These are phyloP conservation scores for Platycheirus albimanus DNA, from an alignment of 2,888 invertebrate species.

Conservation along the genomic window DNA sequence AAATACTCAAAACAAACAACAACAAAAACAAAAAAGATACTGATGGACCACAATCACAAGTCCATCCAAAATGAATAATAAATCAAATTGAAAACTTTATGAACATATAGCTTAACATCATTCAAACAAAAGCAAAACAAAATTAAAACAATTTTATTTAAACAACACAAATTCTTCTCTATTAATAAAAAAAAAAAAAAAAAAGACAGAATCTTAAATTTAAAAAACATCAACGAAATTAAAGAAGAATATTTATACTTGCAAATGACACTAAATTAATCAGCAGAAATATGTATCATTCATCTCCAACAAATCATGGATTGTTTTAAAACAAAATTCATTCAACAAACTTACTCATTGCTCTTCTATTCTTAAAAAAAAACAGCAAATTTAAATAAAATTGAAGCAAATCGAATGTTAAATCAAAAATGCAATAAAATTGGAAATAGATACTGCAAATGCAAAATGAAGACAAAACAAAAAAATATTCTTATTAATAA, in stretches of 20 bases:
- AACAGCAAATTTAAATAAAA: neutral
- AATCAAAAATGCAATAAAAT: constrained; percentile 27
- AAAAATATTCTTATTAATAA: constrained; percentile 22
- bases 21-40: constrained; percentile 30
- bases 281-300: too few relatives aligned
- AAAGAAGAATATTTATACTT: too few relatives aligned
- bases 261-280: too few relatives aligned
- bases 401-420: neutral
- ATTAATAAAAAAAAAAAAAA: constrained; percentile 4
- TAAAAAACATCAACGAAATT: too few relatives aligned
- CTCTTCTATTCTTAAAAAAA: too few relatives aligned
- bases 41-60: constrained; percentile 56
- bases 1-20: constrained; percentile 9
- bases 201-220: too few relatives aligned
- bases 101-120: constrained; percentile 21
- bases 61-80: constrained; percentile 52
- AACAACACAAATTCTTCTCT: too few relatives aligned
- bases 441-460: neutral
- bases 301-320: too few relatives aligned
- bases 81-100: constrained; percentile 16
- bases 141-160: too few relatives aligned
- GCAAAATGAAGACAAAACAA: constrained; percentile 1
- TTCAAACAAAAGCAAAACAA: neutral
- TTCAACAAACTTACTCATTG: too few relatives aligned
- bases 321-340: too few relatives aligned